Evolutionary conservation across 2,888 invertebrate genomes (phyloP), one percentile per base, ranked within the genome.

Genomic region (Megastigmus dorsalis): DNA sequence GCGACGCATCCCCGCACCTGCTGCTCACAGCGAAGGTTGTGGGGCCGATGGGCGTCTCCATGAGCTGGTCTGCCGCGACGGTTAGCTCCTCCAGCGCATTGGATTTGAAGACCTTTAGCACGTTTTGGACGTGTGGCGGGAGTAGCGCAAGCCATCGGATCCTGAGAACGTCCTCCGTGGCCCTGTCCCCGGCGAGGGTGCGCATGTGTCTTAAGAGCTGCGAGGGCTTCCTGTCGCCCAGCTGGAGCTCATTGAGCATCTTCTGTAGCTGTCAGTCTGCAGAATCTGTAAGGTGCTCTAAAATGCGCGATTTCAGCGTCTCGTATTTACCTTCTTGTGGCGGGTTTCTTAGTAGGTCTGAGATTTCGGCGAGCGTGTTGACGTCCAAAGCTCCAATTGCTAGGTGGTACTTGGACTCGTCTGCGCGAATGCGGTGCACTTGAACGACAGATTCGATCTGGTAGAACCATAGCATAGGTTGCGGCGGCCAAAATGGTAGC

Each of bases 211-310:
- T 5, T 2, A 10, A 23, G 13, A 38, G 36, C 36, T 80, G 76
- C 13, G 76, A 73, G 18, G 79, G 79, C 28, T 76, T 79, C 10
- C 62, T 41, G 43, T 63, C 65, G 7, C 77, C 79, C 3, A 80
- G 75, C 52, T 77, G 77, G 13, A 75, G 57, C 18, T 79, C 77
- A 7, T 77, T 57, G 3, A 80, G 63, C 5, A 73, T 41, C 30
- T 75, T 75, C 36, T 77, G 74, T 26, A 80, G 48, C 36, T 77
- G 70, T 6, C 41, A 54, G 7, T 79, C 79, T 9, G 60, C 33
- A 0, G 79, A 78, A 2, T 77, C 76, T 4, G 30, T 15, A 3
- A 30, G n/a, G n/a, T 30, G 30, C 52, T 28, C 28, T n/a, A 54
- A 15, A n/a, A 54, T 54, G 1, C 30, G 6, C n/a, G 13, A 1